Conservation (phyloP, 2,113 vertebrate genomes). For the Globicephala melas region DNA sequence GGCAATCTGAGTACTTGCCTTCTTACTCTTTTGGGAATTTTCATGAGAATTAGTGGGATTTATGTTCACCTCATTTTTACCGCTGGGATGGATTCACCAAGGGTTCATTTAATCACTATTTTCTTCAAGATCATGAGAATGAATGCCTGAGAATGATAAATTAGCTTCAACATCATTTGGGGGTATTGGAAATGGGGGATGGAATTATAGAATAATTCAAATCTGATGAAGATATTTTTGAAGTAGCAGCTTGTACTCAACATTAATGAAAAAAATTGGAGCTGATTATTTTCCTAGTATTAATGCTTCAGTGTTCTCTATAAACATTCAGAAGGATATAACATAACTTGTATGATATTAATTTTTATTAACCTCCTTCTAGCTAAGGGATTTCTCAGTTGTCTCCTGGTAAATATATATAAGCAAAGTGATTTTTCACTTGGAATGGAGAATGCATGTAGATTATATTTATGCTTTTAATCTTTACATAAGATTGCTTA, state of each 20-base stretch:
- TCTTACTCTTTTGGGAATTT: slow-evolving; percentile 1
- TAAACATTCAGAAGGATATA: background rate
- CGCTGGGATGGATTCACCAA: background rate
- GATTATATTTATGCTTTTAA: slow-evolving; percentile 24
- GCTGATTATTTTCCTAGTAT: slow-evolving; percentile 38
- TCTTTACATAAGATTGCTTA: background rate
- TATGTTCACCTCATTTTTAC: background rate
- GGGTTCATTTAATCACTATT: background rate
- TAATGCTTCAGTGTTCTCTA: background rate
- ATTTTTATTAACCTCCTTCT: slow-evolving; percentile 14
- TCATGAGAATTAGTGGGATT: background rate
- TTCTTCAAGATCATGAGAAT: slow-evolving; percentile 23
- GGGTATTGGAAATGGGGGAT: background rate
- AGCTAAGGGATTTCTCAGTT: slow-evolving; percentile 30
- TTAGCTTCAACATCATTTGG: background rate
- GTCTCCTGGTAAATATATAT: background rate
- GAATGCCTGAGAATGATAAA: slow-evolving; percentile 29
- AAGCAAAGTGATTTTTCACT: slow-evolving; percentile 35
- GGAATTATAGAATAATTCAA: slow-evolving; percentile 45
- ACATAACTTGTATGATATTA: background rate
- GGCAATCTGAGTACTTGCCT: background rate
- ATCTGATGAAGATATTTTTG: slow-evolving; percentile 54
- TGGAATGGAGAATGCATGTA: slow-evolving; percentile 6
- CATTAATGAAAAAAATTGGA: slow-evolving; percentile 34
- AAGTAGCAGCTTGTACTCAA: slow-evolving; percentile 48